A percentile compares a stretch with the other conserved stretches of the same genome.
Evolutionary conservation across 1,140 invertebrate species (phyloP).

Genomic region (Homalodisca vitripennis): DNA sequence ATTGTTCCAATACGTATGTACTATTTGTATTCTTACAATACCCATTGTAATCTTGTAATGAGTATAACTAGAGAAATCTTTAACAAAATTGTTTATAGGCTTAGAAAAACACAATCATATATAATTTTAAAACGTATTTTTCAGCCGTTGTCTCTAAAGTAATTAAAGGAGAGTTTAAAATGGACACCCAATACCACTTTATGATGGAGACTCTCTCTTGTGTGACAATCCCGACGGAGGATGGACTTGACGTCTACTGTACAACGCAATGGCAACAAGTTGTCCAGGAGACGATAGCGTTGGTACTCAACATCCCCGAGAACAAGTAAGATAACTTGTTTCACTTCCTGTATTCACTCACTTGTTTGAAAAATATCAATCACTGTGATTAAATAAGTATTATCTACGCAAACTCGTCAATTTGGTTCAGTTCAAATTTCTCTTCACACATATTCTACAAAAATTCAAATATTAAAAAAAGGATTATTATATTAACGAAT

Average conservation of each 20-base stretch:
- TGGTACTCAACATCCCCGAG: conserved; percentile 41
- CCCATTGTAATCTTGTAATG: no score
- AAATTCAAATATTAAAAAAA: no score
- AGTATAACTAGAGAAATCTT: neutral
- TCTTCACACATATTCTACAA: no score
- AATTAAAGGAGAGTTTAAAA: conserved; percentile 49
- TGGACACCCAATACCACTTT: conserved; percentile 60
- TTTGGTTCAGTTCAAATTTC: no score
- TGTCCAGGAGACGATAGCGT: conserved; percentile 39
- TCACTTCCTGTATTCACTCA: no score
- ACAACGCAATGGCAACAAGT: conserved; percentile 49
- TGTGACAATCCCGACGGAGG: conserved; percentile 61
- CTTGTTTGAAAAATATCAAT: no score
- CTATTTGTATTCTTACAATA: no score
- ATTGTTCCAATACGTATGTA: neutral
- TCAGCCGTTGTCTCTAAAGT: neutral
- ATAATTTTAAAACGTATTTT: neutral
- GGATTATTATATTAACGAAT: no score
- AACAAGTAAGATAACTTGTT: conserved; percentile 43
- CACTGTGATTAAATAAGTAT: no score
- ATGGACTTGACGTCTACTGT: conserved; percentile 63
- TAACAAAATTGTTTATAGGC: neutral
- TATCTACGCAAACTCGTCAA: no score
- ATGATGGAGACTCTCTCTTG: conserved; percentile 67
- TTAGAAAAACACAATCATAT: neutral